Evolutionary conservation across 2,113 vertebrate species (phyloP).

Genomic region (Coryphaenoides rupestris): DNA sequence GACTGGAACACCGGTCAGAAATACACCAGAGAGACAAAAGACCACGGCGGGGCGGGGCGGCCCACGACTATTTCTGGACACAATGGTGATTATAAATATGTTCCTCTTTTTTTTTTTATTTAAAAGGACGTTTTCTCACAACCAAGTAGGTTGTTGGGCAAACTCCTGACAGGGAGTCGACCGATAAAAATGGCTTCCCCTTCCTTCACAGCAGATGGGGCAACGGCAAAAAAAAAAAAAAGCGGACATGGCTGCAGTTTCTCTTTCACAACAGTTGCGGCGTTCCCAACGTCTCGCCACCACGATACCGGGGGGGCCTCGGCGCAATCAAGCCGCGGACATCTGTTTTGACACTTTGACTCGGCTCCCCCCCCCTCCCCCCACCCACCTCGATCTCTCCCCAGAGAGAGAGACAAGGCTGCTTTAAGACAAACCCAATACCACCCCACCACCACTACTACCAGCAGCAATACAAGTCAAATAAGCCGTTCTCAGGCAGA

Average conservation of each 20-base stretch:
- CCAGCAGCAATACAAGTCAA: background rate
- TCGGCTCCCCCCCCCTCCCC: conserved; percentile 22
- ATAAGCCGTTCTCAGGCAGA: background rate
- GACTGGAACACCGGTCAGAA: conserved; percentile 26
- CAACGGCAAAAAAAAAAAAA: conserved; percentile 29
- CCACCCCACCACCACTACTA: too few species aligned
- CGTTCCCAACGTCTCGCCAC: conserved; percentile 53
- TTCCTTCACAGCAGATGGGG: conserved; percentile 51
- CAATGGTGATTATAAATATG: too few species aligned
- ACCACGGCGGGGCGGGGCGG: too few species aligned
- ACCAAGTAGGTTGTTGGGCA: background rate
- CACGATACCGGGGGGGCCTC: too few species aligned
- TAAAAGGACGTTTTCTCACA: too few species aligned
- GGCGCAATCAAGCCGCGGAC: conserved; percentile 43
- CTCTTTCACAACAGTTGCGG: conserved; percentile 38
- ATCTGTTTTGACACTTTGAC: conserved; percentile 52
- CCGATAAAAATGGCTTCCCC: conserved; percentile 30
- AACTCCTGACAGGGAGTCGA: conserved; percentile 14
- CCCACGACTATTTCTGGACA: too few species aligned
- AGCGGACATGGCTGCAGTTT: conserved; percentile 61
- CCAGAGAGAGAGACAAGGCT: background rate
- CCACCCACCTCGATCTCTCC: conserved; percentile 24
- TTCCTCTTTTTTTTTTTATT: too few species aligned
- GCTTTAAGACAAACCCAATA: background rate
- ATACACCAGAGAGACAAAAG: background rate